Evolutionary conservation across 2,797 vertebrate species (phyloP).

Genomic region (Enteromius mattozi): DNA sequence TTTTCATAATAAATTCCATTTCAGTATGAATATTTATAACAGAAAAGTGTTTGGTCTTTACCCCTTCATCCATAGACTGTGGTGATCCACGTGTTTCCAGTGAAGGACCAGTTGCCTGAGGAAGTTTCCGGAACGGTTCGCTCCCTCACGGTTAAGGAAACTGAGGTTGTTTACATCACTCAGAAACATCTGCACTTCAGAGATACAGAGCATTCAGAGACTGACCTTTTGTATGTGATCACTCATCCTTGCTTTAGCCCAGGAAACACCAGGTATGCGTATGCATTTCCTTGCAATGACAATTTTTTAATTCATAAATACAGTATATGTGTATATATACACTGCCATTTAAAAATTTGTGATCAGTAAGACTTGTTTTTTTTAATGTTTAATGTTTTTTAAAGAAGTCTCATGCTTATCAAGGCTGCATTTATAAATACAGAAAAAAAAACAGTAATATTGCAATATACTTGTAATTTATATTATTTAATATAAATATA

Average conservation of each 20-base stretch:
- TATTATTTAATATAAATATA: no score
- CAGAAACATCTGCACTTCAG: conserved; percentile 77
- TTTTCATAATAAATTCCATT: background rate
- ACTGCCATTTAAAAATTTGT: no score
- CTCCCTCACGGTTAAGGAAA: conserved; percentile 79
- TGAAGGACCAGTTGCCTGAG: conserved; percentile 81
- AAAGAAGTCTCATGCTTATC: no score
- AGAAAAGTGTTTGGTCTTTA: conserved; percentile 7
- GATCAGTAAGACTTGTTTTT: no score
- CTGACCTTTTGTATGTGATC: conserved; percentile 77
- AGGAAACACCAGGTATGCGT: conserved; percentile 66
- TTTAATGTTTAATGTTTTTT: no score
- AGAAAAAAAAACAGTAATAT: no score
- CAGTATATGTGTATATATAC: background rate
- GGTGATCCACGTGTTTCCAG: conserved; percentile 73
- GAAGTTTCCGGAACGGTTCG: conserved; percentile 71
- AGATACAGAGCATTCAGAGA: conserved; percentile 76
- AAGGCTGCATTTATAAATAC: no score
- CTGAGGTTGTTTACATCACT: conserved; percentile 76
- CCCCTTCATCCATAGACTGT: conserved; percentile 68
- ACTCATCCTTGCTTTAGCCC: conserved; percentile 79
- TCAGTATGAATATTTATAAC: background rate
- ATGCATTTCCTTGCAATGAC: conserved; percentile 7
- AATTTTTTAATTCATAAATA: background rate
- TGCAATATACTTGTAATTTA: no score